These are phyloP conservation scores for Nothoprocta pentlandii DNA, from an alignment of 2,113 vertebrate species.

Conservation along the genomic window DNA sequence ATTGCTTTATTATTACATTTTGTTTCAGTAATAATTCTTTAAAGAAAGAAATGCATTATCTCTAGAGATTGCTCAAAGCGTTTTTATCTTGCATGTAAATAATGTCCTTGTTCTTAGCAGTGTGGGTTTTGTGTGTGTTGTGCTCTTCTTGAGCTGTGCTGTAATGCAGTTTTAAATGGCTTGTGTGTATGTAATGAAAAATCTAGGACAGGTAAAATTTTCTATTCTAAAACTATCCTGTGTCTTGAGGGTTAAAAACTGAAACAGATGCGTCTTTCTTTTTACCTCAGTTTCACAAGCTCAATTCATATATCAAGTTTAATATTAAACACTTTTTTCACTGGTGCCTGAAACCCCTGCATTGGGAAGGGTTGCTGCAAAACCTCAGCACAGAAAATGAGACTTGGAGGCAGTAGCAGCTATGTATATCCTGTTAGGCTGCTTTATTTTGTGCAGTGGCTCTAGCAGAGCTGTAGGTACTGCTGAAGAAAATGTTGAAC, in stretches of 20 bases:
- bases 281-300: accelerated
- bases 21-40: background rate
- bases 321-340: background rate
- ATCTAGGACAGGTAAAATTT: background rate
- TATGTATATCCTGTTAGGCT: background rate
- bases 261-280: background rate
- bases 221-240: accelerated
- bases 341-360: background rate
- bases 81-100: background rate
- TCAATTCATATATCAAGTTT: background rate
- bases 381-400: background rate
- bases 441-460: background rate
- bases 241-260: background rate
- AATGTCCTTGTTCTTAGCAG: background rate
- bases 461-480: background rate
- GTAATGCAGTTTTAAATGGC: background rate
- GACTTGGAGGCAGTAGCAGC: background rate
- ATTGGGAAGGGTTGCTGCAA: background rate
- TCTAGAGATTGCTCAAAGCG: background rate
- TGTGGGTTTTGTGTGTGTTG: background rate
- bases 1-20: background rate
- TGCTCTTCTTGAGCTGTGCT: background rate
- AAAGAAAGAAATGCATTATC: background rate
- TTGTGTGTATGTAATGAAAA: background rate
- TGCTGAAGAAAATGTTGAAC: background rate